phyloP scores from a whole-genome alignment of 1,140 invertebrate species.

The Phymastichus coffea region DNA sequence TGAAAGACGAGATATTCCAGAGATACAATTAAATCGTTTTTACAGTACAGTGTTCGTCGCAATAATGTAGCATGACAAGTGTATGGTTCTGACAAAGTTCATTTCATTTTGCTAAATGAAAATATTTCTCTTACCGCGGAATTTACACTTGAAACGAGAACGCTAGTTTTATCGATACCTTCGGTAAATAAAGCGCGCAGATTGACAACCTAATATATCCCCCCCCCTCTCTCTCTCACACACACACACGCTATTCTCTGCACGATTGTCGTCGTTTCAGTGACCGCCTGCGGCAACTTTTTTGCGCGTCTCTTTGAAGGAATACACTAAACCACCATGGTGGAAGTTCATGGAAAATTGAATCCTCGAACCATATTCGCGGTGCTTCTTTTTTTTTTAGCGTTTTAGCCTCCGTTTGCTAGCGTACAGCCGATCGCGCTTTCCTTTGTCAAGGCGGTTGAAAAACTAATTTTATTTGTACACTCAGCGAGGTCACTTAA shows the following conservation, averaged over 20 bases:
- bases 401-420: no score
- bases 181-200: slow-evolving; percentile 24
- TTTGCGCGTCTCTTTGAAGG: not conserved
- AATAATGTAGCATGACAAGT: no score
- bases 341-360: not conserved
- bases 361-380: not conserved
- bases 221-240: not conserved
- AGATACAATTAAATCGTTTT: no score
- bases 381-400: no score
- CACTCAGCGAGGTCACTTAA: not conserved
- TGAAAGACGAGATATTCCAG: no score
- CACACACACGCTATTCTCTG: not conserved
- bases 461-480: not conserved
- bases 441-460: not conserved
- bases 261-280: not conserved
- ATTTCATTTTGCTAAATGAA: no score
- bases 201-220: slow-evolving; percentile 8
- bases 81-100: no score
- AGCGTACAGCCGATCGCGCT: no score
- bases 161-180: slow-evolving; percentile 11
- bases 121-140: no score
- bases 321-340: no score
- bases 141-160: not conserved
- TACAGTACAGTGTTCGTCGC: no score
- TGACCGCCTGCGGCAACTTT: not conserved